phyloP scores from a whole-genome alignment of 2,113 vertebrate species.

The Notiomystis cincta region DNA sequence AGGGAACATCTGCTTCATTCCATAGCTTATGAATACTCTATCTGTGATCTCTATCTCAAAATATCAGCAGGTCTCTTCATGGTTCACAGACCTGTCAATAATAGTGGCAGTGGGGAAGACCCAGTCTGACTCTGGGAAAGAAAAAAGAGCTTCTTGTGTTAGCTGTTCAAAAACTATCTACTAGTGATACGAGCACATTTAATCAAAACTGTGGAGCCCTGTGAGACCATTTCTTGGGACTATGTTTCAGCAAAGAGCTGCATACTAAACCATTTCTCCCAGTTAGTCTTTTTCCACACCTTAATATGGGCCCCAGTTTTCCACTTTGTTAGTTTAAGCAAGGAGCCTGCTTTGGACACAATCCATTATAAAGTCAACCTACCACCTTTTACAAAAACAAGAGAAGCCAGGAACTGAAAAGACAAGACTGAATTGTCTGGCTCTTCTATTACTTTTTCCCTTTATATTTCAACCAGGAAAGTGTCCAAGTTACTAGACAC shows the following conservation, averaged over 20 bases:
- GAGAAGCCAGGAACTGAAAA: not conserved
- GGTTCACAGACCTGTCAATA: not conserved
- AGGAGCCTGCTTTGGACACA: constrained; percentile 41
- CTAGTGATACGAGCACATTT: not conserved
- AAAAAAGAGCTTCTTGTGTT: not conserved
- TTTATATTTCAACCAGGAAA: constrained; percentile 27
- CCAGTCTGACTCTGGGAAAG: not conserved
- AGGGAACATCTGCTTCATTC: not conserved
- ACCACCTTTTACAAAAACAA: constrained; percentile 6
- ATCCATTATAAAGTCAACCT: constrained; percentile 3
- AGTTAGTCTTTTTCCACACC: constrained; percentile 11
- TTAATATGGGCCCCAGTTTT: constrained; percentile 7
- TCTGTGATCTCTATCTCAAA: not conserved
- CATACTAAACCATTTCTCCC: constrained; percentile 4
- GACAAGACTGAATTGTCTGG: not conserved
- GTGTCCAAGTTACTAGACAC: not conserved
- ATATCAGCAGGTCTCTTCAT: not conserved
- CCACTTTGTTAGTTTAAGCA: constrained; percentile 11
- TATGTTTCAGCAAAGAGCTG: not conserved
- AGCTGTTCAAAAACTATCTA: not conserved
- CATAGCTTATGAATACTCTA: not conserved
- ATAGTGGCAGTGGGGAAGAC: not conserved
- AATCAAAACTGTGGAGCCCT: not conserved
- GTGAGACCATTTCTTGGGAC: not conserved
- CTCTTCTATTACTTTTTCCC: not conserved